Conservation (phyloP, 2,113 vertebrate genomes). For the Pseudopipra pipra region DNA sequence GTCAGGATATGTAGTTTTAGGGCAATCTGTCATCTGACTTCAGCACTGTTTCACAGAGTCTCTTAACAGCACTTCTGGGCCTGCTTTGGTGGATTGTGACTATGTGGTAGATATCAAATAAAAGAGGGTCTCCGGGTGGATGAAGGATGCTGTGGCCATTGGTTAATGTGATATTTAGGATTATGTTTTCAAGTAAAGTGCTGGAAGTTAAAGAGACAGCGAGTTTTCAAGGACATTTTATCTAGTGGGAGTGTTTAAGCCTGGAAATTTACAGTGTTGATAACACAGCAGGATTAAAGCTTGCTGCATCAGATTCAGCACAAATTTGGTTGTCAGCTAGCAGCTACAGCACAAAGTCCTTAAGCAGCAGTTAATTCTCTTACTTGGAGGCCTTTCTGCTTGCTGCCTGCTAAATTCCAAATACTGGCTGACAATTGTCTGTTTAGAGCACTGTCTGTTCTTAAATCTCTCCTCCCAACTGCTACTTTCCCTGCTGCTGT, state of each 20-base stretch:
- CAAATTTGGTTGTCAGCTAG: not conserved
- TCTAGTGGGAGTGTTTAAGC: not conserved
- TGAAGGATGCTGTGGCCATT: not conserved
- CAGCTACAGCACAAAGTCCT: not conserved
- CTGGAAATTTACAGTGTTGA: not conserved
- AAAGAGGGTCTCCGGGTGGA: not conserved
- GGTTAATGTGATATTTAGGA: not conserved
- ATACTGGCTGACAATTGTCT: not conserved
- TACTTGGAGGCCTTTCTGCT: not conserved
- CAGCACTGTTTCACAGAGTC: not conserved
- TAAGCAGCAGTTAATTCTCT: not conserved
- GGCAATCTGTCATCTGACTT: not conserved
- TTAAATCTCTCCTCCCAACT: not conserved
- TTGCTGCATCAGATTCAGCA: conserved; percentile 2
- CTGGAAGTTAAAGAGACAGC: not conserved
- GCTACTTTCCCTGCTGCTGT: not conserved
- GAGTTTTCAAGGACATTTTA: conserved; percentile 9
- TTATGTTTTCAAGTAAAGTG: not conserved
- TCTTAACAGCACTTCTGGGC: not conserved
- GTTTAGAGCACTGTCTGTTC: not conserved
- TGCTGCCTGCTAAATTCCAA: not conserved
- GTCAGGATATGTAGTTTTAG: not conserved
- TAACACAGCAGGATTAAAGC: conserved; percentile 20
- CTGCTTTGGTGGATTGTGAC: not conserved
- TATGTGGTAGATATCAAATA: not conserved